Conservation (phyloP, 2,113 vertebrate genomes). For the Buteo buteo region DNA sequence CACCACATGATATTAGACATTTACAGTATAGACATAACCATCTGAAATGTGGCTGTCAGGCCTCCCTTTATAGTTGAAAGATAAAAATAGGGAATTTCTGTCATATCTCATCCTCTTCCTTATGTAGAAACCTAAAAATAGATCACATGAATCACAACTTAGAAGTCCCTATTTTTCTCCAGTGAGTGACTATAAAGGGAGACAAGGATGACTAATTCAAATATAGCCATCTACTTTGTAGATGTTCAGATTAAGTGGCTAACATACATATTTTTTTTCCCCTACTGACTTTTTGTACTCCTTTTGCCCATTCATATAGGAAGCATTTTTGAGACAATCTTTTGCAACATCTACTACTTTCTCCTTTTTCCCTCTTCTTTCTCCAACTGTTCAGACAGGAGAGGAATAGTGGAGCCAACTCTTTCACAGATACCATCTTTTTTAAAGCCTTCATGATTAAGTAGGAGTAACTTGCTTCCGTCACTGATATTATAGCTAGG, state of each 20-base stretch:
- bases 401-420: neutral
- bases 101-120: neutral
- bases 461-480: neutral
- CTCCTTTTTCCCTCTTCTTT: neutral
- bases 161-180: constrained; percentile 13
- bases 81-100: constrained; percentile 20
- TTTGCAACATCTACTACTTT: neutral
- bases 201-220: constrained; percentile 5
- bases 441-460: neutral
- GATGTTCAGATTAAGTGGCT: neutral
- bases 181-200: constrained; percentile 10
- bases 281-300: neutral
- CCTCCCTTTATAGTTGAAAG: neutral
- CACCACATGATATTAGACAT: neutral
- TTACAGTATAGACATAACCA: neutral
- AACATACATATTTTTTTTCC: neutral
- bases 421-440: neutral
- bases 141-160: constrained; percentile 1
- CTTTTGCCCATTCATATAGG: neutral
- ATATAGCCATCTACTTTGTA: neutral
- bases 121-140: constrained; percentile 38
- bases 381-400: neutral
- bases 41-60: neutral
- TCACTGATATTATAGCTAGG: neutral
- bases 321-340: neutral